Evolutionary conservation across 1,140 invertebrate species (phyloP).

Genomic region (Cotesia typhae): DNA sequence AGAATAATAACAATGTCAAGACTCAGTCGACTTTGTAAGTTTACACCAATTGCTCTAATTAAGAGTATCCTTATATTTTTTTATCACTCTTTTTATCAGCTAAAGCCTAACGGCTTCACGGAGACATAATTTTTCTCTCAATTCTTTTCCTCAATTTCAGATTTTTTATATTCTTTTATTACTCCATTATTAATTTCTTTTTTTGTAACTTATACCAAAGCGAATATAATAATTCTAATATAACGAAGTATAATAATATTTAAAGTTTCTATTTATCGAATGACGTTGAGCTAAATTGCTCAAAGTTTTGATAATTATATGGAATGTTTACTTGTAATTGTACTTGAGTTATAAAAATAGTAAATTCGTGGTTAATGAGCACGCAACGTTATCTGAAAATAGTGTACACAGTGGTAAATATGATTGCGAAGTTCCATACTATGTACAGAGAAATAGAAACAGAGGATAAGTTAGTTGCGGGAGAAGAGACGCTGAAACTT

Average conservation of each 20-base stretch:
- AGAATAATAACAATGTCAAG: not conserved
- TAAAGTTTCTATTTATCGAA: too few relatives aligned
- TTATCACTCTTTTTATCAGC: not conserved
- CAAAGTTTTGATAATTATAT: too few relatives aligned
- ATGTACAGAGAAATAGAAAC: too few relatives aligned
- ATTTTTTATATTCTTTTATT: not conserved
- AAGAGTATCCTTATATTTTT: constrained; percentile 12
- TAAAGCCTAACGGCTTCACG: too few relatives aligned
- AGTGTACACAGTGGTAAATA: constrained; percentile 38
- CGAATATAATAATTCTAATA: too few relatives aligned
- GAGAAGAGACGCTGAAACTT: constrained; percentile 41
- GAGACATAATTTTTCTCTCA: constrained; percentile 12
- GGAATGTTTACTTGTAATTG: too few relatives aligned
- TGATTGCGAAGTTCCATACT: constrained; percentile 36
- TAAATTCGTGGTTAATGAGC: too few relatives aligned
- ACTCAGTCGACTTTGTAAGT: not conserved
- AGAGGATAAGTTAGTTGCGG: constrained; percentile 38
- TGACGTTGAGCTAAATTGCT: too few relatives aligned
- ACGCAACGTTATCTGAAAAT: not conserved
- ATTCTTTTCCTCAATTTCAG: not conserved
- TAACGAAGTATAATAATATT: too few relatives aligned
- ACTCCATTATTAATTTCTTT: constrained; percentile 15
- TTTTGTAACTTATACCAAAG: not conserved
- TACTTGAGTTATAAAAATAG: too few relatives aligned
- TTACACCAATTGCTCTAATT: constrained; percentile 18